Evolutionary conservation across 1,140 invertebrate genomes (phyloP), one percentile per base, ranked within the genome.

Genomic region (Pseudomyrmex concolor): DNA sequence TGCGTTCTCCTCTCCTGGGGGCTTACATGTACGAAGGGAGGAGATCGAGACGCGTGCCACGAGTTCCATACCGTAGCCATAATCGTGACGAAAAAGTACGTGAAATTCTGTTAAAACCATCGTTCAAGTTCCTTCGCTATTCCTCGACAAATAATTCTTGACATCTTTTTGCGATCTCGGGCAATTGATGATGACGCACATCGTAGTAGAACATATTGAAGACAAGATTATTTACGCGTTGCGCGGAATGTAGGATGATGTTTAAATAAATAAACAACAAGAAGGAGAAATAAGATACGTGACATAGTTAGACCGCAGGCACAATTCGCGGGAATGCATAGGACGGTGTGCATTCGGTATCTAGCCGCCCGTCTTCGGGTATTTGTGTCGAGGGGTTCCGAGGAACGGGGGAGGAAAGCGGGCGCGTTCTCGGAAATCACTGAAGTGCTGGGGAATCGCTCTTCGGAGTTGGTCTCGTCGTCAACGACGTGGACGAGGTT

Each of bases 381-480:
- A 80, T 80, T 71, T 13, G 76, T 54, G 54, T 4, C 25, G n/a
- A 12, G 45, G n/a, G n/a, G 4, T 4, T 8, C 10, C 9, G 25
- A 50, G 15, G n/a, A 22, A 34, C 34, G 48, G 12, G 12, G 51
- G 45, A 25, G n/a, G 59, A 55, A 10, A 17, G 59, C 45, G 57
- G 57, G 19, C 19, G 63, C 62, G 73, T 83, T 76, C 71, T 59
- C 62, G 54, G 71, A 77, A 84, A 84, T 81, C 84, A 76, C 72
- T 86, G 71, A 86, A 86, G 81, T 84, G 84, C 81, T 70, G 66
- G 59, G 55, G 71, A 84, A 77, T 84, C 84, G 72, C 81, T 84
- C 72, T 77, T 73, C 25, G 77, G 83, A 84, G 84, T 84, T 85
- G 84, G 82, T 84, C 71, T 84, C 76, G 84, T 80, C 70, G 71